These are phyloP conservation scores for Proteles cristata DNA, from an alignment of 2,113 vertebrate genomes.

Conservation along the genomic window DNA sequence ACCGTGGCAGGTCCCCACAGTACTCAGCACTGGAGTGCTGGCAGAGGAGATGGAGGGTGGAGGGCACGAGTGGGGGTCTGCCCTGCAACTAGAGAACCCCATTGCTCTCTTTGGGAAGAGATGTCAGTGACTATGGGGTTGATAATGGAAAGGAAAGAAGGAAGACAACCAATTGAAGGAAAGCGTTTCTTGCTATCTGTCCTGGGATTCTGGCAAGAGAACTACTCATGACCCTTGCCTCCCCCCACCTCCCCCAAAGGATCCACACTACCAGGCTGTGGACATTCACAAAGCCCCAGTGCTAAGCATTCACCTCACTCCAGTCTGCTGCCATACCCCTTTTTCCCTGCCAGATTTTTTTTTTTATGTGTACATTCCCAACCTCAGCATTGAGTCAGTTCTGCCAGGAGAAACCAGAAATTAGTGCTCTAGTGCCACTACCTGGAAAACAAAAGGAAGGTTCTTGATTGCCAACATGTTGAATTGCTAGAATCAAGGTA, in stretches of 20 bases:
- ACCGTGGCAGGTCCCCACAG: too few relatives aligned
- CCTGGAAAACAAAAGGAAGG: neutral
- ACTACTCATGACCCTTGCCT: neutral
- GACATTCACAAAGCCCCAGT: neutral
- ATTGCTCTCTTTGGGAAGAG: neutral
- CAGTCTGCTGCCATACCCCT: neutral
- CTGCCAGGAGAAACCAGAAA: neutral
- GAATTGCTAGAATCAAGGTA: neutral
- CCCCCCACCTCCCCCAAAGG: accelerated
- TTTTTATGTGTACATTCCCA: neutral
- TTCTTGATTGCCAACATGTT: neutral
- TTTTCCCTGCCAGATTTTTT: neutral
- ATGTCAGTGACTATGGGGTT: neutral
- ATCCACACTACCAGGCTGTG: neutral
- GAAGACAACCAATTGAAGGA: neutral
- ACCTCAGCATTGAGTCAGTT: neutral
- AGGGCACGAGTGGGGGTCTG: neutral
- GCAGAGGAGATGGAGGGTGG: neutral
- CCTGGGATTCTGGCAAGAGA: neutral
- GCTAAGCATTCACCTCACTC: neutral
- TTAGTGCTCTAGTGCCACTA: neutral
- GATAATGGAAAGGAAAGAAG: neutral
- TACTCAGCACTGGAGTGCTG: neutral
- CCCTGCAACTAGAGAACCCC: neutral
- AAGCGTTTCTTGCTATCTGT: neutral